These are phyloP conservation scores for Ectropis grisescens DNA, from an alignment of 1,140 invertebrate species.

Conservation along the genomic window DNA sequence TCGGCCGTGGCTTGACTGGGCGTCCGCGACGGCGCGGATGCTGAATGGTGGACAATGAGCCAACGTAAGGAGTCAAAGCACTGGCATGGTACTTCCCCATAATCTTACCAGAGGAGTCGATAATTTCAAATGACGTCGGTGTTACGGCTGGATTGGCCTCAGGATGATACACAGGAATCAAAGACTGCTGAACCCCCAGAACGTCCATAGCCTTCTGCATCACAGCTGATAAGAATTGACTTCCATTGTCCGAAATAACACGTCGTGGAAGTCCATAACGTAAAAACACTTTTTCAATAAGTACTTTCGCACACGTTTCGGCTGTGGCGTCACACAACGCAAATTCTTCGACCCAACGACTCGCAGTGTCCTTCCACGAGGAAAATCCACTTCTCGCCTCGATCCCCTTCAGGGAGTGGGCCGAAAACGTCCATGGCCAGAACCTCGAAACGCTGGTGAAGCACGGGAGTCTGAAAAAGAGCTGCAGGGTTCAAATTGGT, in stretches of 20 bases:
- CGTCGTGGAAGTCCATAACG: conserved; percentile 13
- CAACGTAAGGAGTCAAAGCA: too few species aligned
- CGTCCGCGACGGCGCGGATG: too few species aligned
- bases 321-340: conserved; percentile 20
- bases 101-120: not conserved
- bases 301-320: conserved; percentile 14
- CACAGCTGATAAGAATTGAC: conserved; percentile 13
- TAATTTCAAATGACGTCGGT: conserved; percentile 5
- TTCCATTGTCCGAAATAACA: conserved; percentile 25
- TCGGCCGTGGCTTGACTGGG: too few species aligned
- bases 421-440: conserved; percentile 27
- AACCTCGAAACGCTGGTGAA: conserved; percentile 14
- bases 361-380: not conserved
- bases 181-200: conserved; percentile 4
- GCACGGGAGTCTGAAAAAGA: conserved; percentile 13
- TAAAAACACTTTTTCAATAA: conserved; percentile 11
- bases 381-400: conserved; percentile 11
- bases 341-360: conserved; percentile 15
- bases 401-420: conserved; percentile 16
- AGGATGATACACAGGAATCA: conserved; percentile 17
- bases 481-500: conserved; percentile 25
- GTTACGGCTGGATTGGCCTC: conserved; percentile 14
- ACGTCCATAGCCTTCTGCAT: conserved; percentile 14
- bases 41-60: too few species aligned
- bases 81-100: conserved; percentile 9